Base-by-base conservation (phyloP, 2,888 invertebrate species). In the Caenorhabditis sulstoni region DNA sequence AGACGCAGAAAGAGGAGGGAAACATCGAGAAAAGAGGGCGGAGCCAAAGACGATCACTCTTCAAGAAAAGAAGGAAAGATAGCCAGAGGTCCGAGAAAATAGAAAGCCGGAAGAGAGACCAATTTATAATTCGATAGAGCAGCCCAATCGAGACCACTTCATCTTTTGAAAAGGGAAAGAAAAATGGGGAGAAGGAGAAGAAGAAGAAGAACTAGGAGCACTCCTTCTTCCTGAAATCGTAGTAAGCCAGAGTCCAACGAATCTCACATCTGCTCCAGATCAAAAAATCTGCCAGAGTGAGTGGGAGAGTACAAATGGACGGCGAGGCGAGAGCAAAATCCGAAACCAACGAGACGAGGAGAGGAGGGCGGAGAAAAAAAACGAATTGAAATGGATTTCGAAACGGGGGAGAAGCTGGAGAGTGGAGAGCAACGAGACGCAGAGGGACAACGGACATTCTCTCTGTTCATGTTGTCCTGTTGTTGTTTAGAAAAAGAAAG, bases 321-420 rank as follows among this genome's bases (percentile, higher is more conserved):
- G 57, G n/a, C 41, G 37, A 16, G n/a, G 22, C 35, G 22, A 29
- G 39, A 39, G n/a, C n/a, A n/a, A 59, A 68, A 62, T 37, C 35
- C 16, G 52, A 50, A 35, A 39, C 20, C 22, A 35, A 35, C 45
- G 29, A 2, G 47, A 5, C 23, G 8, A 9, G n/a, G 16, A 8
- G 37, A 49, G 29, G 44, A 52, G n/a, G 20, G 29, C 29, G 50
- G 41, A 47, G 50, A 47, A 18, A 49, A 18, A 18, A 49, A 49
- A 16, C 16, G 20, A 49, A 20, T 2, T 20, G 49, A 45, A 61
- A 62, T 70, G 61, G 53, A 70, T 61, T 70, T 62, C 55, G 62
- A 62, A 70, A 55, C 29, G 58, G 59, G 50, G 45, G 14, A 39
- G 49, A 44, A 7, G 47, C n/a, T 14, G 29, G 7, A 49, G 61